Percentiles rank a stretch among this genome's conserved stretches.
phyloP scores from a whole-genome alignment of 2,797 vertebrate species.

The Menidia menidia region DNA sequence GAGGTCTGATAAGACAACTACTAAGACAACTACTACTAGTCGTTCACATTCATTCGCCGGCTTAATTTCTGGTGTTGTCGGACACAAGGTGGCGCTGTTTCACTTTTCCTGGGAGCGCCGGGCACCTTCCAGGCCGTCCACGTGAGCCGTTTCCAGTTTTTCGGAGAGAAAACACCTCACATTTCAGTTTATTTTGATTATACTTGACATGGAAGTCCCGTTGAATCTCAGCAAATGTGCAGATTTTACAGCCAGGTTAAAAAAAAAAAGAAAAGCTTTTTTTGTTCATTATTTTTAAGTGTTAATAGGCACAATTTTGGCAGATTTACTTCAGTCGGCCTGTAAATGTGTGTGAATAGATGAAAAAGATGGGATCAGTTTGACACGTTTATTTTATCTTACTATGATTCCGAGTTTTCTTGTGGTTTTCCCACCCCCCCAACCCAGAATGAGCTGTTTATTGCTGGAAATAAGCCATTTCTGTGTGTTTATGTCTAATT shows the following conservation, averaged over 20 bases:
- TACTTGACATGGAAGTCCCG: neutral
- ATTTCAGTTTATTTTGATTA: neutral
- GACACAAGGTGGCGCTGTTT: constrained; percentile 77
- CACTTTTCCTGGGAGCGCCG: constrained; percentile 8
- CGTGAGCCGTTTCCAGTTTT: neutral
- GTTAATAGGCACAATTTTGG: neutral
- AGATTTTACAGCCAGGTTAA: neutral
- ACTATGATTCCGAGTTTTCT: neutral
- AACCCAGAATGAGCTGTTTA: neutral
- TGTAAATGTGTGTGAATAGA: neutral
- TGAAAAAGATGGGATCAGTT: neutral
- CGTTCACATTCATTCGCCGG: no score
- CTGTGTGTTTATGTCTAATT: neutral
- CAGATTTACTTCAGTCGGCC: neutral
- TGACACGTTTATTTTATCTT: neutral
- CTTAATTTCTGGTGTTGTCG: neutral
- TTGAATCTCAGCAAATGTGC: neutral
- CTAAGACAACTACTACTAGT: no score
- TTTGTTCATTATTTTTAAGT: neutral
- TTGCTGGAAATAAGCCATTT: constrained; percentile 10
- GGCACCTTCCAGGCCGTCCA: neutral
- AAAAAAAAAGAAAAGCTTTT: no score
- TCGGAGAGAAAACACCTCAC: no score
- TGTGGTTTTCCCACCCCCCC: neutral
- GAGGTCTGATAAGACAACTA: no score